Evolutionary conservation across 2,797 vertebrate genomes (phyloP), one percentile per base, ranked within the genome.

Genomic region (Taenioides sp.): DNA sequence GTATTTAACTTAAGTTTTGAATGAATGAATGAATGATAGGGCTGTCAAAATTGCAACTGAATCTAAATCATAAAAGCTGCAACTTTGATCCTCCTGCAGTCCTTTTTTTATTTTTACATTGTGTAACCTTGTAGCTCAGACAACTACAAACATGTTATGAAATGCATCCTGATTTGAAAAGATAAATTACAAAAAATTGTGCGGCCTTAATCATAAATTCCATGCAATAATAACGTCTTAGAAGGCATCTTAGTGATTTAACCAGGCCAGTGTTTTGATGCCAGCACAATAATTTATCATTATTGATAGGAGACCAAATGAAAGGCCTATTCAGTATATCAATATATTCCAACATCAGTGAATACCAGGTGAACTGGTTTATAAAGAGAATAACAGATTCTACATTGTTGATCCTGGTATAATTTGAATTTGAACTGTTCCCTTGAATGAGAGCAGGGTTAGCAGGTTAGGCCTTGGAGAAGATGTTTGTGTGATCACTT

Each of bases 401-500:
- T 22, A 67, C n/a, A 50, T 76, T 78, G 16, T 71, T 25, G 59
- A 76, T 71, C 60, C 77, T 78, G 71, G 6, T 60, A 28, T 75
- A 28, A 77, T 81, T 73, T 67, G 67, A 81, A 37, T 60, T 60
- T 9, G 10, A 49, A 5, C 9, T 58, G 34, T 27, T 68, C 22
- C 54, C 55, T 79, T 77, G 63, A 70, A 14, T 22, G 70, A 12
- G 61, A 72, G 57, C 47, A 37, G 69, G 80, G 68, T 31, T 72
- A 59, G 18, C 69, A 86, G 85, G 87, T 84, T 79, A 82, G 79
- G 79, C 83, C 83, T 69, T 64, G 65, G 67, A 73, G 50, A 16
- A 72, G 62, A 83, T 73, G 67, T 66, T 68, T 70, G 65, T 59
- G 59, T 75, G 70, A 74, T 81, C 61, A 20, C 67, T 75, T 81